Conservation (phyloP, 2,888 invertebrate species). For the Zygaena filipendulae region DNA sequence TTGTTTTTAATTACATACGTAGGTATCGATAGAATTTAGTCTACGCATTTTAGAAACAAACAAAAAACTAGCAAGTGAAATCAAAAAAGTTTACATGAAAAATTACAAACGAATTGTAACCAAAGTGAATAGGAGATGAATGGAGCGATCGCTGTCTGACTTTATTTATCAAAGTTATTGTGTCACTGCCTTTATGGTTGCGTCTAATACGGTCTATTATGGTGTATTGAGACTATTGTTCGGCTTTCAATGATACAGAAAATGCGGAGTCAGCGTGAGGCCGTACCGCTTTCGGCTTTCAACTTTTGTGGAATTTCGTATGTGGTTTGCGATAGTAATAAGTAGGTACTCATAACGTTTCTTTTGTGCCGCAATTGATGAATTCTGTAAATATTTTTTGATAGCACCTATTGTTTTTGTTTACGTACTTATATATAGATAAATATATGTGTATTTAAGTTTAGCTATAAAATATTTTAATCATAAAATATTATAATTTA, state of each 20-base stretch:
- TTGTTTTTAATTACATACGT: no score
- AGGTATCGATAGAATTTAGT: no score
- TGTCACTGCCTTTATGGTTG: slow-evolving; percentile 36
- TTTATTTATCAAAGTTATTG: slow-evolving; percentile 51
- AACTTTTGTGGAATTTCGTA: slow-evolving; percentile 36
- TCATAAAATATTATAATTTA: no score
- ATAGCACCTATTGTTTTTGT: no score
- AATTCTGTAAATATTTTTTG: no score
- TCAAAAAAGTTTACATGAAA: neutral
- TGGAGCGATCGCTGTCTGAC: slow-evolving; percentile 17
- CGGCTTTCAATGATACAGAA: slow-evolving; percentile 29
- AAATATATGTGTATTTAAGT: no score
- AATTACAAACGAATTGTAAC: neutral
- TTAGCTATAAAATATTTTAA: no score
- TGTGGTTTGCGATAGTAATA: slow-evolving; percentile 13
- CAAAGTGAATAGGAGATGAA: slow-evolving; percentile 14
- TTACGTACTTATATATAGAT: no score
- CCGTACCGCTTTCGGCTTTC: slow-evolving; percentile 25
- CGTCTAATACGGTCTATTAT: slow-evolving; percentile 47
- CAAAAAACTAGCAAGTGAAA: neutral
- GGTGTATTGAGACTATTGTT: slow-evolving; percentile 35
- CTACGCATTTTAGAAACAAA: neutral
- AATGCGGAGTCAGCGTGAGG: slow-evolving; percentile 43
- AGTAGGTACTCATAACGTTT: neutral
- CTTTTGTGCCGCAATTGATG: slow-evolving; percentile 7